Base-by-base conservation (phyloP, 2,888 invertebrate species). In the Drosophila cognata region DNA sequence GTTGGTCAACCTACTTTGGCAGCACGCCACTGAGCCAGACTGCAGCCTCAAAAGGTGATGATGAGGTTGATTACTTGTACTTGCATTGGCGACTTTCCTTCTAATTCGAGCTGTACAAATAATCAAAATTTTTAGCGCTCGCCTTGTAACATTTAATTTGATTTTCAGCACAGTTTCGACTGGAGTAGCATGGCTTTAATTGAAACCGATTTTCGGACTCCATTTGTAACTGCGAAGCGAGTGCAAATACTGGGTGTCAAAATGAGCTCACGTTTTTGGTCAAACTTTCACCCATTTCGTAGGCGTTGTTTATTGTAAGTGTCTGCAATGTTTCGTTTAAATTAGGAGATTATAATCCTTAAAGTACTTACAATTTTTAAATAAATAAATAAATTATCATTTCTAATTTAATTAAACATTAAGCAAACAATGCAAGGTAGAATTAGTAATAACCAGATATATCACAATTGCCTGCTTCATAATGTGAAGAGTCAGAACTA, bases 41-140 rank as follows among this genome's bases (percentile, higher is more conserved):
- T 25, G 35, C 38, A 63, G 79, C 89, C 85, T 66, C 85, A 86
- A 86, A 86, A 86, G 85, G 85, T 86, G 85, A 86, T 86, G 85
- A 86, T 86, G 89, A 88, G 90, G 85, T 86, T 86, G 85, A 86
- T 86, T 89, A 80, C 88, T 88, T 78, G 58, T 29, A 64, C 48
- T 78, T 38, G 61, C 65, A 74, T 84, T 82, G 88, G 85, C 88
- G 90, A 86, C 90, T 89, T 86, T 86, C 90, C 85, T 89, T 85
- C 85, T 88, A 86, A 88, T 79, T 84, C 74, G 55, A 85, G 71
- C 79, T 88, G 79, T 83, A 79, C 85, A 86, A 86, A 86, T 86
- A 86, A 89, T 86, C 85, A 85, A 88, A 89, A 89, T 77, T 81
- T 87, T 77, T 88, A 51, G 70, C 63, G 66, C 57, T 67, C 60